A percentile compares a stretch with the other conserved stretches of the same genome.
Conservation (phyloP, 2,113 vertebrate genomes). For the Sialia sialis region DNA sequence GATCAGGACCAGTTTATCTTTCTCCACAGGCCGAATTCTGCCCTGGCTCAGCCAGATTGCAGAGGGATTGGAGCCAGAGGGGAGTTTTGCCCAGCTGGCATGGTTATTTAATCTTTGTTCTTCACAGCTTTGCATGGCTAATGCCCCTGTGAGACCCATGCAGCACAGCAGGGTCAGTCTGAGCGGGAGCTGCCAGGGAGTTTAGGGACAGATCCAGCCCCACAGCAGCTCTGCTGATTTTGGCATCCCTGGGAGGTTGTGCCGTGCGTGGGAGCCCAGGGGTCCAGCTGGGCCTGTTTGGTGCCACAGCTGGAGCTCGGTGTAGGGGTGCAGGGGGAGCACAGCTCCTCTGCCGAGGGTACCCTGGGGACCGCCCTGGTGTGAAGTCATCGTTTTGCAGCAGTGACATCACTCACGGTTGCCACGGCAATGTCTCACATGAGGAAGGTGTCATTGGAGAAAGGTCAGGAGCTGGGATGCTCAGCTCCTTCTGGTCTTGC, state of each 20-base stretch:
- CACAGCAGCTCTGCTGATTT: background rate
- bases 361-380: background rate
- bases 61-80: background rate
- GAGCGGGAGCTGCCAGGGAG: rapidly evolving
- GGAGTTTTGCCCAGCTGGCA: background rate
- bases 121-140: background rate
- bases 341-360: background rate
- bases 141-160: background rate
- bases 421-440: background rate
- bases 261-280: rapidly evolving
- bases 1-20: background rate
- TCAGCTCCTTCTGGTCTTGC: background rate
- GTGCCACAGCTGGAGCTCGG: rapidly evolving
- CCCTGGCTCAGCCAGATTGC: background rate
- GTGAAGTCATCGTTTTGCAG: constrained; percentile 35
- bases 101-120: background rate
- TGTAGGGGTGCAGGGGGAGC: rapidly evolving
- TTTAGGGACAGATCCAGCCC: background rate
- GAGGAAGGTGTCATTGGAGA: constrained; percentile 37
- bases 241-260: rapidly evolving
- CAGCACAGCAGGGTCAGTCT: background rate
- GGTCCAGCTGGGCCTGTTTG: background rate
- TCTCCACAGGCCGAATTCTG: background rate
- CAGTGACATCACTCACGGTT: constrained; percentile 34
- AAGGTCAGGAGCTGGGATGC: constrained; percentile 47